Evolutionary conservation across 2,113 vertebrate species (phyloP).

Genomic region (Antechinus stuartii): DNA sequence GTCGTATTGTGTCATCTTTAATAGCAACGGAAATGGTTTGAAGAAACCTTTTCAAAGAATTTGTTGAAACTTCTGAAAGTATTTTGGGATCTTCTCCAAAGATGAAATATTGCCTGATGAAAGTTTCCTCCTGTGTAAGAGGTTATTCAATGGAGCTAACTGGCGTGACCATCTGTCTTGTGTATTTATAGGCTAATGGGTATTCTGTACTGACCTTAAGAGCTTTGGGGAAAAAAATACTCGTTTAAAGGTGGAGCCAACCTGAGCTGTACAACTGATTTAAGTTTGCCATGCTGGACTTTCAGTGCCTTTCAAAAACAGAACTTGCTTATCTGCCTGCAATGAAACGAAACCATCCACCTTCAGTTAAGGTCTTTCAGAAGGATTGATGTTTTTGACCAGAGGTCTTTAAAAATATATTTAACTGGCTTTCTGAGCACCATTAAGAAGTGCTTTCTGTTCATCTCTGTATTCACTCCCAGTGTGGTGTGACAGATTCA

Average conservation of each 20-base stretch:
- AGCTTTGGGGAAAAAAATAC: neutral
- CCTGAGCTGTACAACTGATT: constrained; percentile 8
- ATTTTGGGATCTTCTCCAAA: neutral
- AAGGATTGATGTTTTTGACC: neutral
- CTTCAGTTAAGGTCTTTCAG: neutral
- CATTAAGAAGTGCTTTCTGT: neutral
- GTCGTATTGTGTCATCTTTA: neutral
- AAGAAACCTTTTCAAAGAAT: neutral
- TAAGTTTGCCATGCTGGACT: neutral
- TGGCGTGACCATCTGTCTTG: neutral
- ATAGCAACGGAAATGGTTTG: neutral
- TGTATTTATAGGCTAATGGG: neutral
- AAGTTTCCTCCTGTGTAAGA: neutral
- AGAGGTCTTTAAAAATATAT: constrained; percentile 7
- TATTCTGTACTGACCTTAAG: neutral
- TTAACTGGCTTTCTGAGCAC: constrained; percentile 1
- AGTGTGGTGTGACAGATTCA: constrained; percentile 3
- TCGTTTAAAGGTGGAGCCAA: constrained; percentile 1
- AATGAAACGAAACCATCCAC: neutral
- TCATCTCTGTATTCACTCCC: neutral
- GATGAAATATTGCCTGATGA: constrained; percentile 9
- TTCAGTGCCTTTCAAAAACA: constrained; percentile 1
- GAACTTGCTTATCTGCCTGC: neutral
- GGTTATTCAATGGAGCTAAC: neutral
- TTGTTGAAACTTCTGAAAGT: neutral